Evolutionary conservation across 2,888 invertebrate species (phyloP).

Genomic region (Pollenia labialis): DNA sequence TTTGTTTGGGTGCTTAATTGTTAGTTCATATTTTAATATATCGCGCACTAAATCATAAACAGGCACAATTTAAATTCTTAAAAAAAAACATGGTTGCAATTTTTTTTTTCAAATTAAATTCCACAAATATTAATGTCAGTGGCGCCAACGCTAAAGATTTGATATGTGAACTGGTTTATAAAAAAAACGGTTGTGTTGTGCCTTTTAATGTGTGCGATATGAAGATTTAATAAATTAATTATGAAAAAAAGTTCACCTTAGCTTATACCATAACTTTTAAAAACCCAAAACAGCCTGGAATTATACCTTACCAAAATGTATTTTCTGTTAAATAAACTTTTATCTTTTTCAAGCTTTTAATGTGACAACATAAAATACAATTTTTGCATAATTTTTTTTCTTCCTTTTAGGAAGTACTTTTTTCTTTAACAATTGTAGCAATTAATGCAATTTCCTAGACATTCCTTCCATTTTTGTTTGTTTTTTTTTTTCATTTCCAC

Average conservation of each 20-base stretch:
- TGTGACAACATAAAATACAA: slow-evolving; percentile 46
- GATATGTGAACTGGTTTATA: too few relatives aligned
- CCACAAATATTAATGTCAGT: too few relatives aligned
- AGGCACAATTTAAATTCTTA: too few relatives aligned
- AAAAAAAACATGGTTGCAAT: too few relatives aligned
- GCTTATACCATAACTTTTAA: not conserved
- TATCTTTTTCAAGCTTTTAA: slow-evolving; percentile 45
- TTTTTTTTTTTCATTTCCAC: not conserved
- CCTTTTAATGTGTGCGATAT: too few relatives aligned
- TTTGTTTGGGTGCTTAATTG: too few relatives aligned
- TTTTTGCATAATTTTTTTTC: slow-evolving; percentile 27
- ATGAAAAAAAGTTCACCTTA: not conserved
- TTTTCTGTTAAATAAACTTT: not conserved
- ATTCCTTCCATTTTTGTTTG: slow-evolving; percentile 25
- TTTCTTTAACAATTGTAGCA: slow-evolving; percentile 50
- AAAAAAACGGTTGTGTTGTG: too few relatives aligned
- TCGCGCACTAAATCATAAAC: too few relatives aligned
- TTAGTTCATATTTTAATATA: too few relatives aligned
- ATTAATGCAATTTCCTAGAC: slow-evolving; percentile 69
- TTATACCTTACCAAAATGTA: not conserved
- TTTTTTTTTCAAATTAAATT: too few relatives aligned
- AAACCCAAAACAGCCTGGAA: not conserved
- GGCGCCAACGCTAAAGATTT: too few relatives aligned
- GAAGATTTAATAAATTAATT: too few relatives aligned
- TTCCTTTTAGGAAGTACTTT: not conserved